Evolutionary conservation across 2,888 invertebrate species (phyloP).

Genomic region (Chaitophorus viminalis): DNA sequence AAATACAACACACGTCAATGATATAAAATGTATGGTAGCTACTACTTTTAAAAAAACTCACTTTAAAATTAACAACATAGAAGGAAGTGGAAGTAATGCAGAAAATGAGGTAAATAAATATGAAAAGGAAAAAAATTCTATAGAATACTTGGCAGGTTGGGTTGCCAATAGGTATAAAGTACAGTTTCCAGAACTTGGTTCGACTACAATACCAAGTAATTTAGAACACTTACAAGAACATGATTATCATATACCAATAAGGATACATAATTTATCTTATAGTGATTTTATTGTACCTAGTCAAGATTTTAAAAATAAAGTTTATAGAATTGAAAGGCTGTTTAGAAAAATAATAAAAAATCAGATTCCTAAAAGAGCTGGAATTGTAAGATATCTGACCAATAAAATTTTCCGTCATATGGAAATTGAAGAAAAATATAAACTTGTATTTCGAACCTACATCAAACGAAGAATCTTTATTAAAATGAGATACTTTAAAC

Average conservation of each 20-base stretch:
- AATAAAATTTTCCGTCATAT: background rate
- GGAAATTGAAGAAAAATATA: constrained; percentile 16
- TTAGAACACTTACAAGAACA: background rate
- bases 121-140: background rate
- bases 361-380: background rate
- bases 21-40: constrained; percentile 12
- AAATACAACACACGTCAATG: constrained; percentile 9
- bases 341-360: constrained; percentile 16
- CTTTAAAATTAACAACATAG: background rate
- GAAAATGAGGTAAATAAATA: background rate
- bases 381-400: background rate
- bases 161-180: constrained; percentile 11
- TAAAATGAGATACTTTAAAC: background rate
- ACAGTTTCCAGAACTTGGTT: constrained; percentile 10
- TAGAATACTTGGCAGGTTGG: background rate
- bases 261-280: constrained; percentile 20
- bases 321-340: constrained; percentile 7
- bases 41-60: constrained; percentile 11
- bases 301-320: background rate
- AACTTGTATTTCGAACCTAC: background rate
- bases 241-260: background rate
- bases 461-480: background rate
- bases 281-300: constrained; percentile 9
- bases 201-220: background rate
- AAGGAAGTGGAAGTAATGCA: background rate